Evolutionary conservation across 2,797 vertebrate genomes (phyloP), one percentile per base, ranked within the genome.

Genomic region (Aeoliscus strigatus): DNA sequence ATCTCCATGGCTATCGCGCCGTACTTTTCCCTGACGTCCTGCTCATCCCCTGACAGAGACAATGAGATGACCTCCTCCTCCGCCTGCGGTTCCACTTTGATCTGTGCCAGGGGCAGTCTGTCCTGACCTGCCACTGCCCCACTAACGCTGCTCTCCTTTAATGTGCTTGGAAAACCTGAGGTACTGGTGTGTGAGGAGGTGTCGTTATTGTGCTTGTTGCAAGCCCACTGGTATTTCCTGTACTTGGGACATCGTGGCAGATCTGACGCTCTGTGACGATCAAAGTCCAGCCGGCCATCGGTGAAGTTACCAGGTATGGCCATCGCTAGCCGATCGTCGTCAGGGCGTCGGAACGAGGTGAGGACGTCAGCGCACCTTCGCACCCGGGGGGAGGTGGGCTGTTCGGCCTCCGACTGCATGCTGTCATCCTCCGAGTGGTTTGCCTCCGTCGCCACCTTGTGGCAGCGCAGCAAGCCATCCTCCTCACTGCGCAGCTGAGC

Each of bases 121-220:
- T 39, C 69, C 60, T 63, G 77, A 54, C 44, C 73, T 2, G 45
- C 44, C 43, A 41, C 54, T 18, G 77, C 88, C 28, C 81, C 77
- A 2, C 66, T 41, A 69, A 73, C 79, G 61, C 69, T 80, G 66
- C 88, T 90, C 81, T 93, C 93, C 6, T 80, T 87, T 86, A 92
- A 91, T 91, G 94, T 94, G 94, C 94, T 92, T 91, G 92, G 91
- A 83, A 96, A 96, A 91, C 93, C 94, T 94, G 94, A 98, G 94
- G 93, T 94, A 92, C 94, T 93, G 88, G 90, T 91, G 83, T 93
- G 88, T 88, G 94, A 90, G 83, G 93, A 89, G 63, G 89, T 91
- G 80, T 92, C 90, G 84, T 94, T 93, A 88, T 95, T 98, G 88
- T 90, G 88, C 93, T 98, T 99, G 90, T 91, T 93, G 87, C 92